Evolutionary conservation across 2,797 vertebrate genomes (phyloP).

Genomic region (Psittacula echo): DNA sequence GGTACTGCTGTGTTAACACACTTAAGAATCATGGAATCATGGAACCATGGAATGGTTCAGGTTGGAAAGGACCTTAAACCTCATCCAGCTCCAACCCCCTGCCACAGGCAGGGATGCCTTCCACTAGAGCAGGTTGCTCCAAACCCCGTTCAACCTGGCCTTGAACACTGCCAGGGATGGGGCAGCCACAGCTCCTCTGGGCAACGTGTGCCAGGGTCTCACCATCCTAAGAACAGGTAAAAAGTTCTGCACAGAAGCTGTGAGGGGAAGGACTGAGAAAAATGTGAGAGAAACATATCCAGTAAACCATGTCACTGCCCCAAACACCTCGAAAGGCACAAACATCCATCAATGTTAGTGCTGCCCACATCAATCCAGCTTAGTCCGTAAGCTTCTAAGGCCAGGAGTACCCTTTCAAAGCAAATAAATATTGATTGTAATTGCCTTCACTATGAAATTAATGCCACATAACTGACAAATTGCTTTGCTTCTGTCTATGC

Average conservation of each 20-base stretch:
- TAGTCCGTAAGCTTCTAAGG: not conserved
- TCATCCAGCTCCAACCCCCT: not conserved
- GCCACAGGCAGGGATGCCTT: rapidly evolving
- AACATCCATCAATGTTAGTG: not conserved
- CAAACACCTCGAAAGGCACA: not conserved
- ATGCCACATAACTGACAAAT: not conserved
- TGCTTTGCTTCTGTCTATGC: not conserved
- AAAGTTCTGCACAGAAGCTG: not conserved
- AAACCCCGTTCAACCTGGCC: not conserved
- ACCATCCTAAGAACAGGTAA: not conserved
- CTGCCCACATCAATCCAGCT: not conserved
- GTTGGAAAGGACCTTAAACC: not conserved
- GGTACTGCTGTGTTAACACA: not conserved
- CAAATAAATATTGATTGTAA: not conserved
- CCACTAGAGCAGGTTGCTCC: not conserved
- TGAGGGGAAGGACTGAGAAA: not conserved
- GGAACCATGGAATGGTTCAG: not conserved
- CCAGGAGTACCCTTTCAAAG: not conserved
- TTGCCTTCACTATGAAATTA: not conserved
- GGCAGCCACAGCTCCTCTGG: no score
- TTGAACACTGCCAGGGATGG: not conserved
- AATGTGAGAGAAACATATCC: not conserved
- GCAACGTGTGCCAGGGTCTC: not conserved
- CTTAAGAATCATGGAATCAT: not conserved
- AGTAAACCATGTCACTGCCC: not conserved